These are phyloP conservation scores for Chaetodon trifasciatus DNA, from an alignment of 2,797 vertebrate species.

Conservation along the genomic window DNA sequence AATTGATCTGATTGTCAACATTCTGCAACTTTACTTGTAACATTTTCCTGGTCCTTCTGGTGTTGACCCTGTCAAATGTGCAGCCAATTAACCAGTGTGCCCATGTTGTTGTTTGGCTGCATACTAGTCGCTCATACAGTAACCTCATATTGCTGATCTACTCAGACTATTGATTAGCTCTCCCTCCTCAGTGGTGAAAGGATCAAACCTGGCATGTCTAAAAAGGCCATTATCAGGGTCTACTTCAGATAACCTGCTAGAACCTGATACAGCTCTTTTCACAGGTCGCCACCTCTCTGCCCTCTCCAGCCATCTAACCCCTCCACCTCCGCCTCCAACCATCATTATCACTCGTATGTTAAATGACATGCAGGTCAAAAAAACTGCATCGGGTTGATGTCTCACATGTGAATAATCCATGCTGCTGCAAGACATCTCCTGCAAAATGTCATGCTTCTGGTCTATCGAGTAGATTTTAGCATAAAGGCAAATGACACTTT, in stretches of 20 bases:
- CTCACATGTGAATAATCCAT: conserved; percentile 70
- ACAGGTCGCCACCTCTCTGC: conserved; percentile 80
- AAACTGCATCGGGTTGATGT: conserved; percentile 65
- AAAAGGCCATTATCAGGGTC: conserved; percentile 87
- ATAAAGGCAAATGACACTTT: neutral
- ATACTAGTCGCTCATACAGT: conserved; percentile 79
- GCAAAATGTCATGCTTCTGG: conserved; percentile 54
- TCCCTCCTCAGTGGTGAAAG: conserved; percentile 72
- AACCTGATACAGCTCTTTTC: conserved; percentile 82
- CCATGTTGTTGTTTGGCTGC: conserved; percentile 62
- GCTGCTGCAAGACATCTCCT: conserved; percentile 27
- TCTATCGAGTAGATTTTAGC: conserved; percentile 25
- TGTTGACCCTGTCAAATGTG: conserved; percentile 77
- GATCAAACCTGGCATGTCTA: conserved; percentile 85
- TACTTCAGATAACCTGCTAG: conserved; percentile 86
- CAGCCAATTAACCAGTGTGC: conserved; percentile 79
- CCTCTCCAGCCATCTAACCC: conserved; percentile 69
- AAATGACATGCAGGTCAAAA: conserved; percentile 77
- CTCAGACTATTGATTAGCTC: conserved; percentile 85
- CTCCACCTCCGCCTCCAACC: neutral
- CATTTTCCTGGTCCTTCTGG: conserved; percentile 54
- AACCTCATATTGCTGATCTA: conserved; percentile 83
- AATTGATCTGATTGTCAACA: conserved; percentile 52
- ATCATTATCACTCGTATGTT: conserved; percentile 75
- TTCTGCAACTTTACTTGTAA: conserved; percentile 31